Base-by-base conservation (phyloP, 2,113 vertebrate genomes). In the Ariopsis seemanni region DNA sequence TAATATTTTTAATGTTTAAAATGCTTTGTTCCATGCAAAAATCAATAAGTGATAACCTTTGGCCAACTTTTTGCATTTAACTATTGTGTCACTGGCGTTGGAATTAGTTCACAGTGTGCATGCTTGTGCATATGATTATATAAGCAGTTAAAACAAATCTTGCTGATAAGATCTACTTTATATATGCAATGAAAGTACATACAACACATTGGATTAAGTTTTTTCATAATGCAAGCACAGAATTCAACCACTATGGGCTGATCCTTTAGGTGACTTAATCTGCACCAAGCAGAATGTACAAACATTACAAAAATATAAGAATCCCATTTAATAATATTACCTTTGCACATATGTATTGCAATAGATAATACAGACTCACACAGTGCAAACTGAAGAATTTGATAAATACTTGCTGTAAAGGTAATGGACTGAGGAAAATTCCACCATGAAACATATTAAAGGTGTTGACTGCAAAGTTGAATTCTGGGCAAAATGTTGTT, bases 231-330 rank as follows among this genome's bases (percentile, higher is more conserved):
- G 10, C 27, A 30, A 30, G 52, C 6, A 65, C 20, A 52, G 30
- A 60, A 82, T 89, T 90, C 83, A 91, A 62, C 30, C 52, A 62
- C 27, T n/a, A 2, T n/a, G 14, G 4, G 22, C 34, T 25, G 30
- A 14, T 83, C 90, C 89, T 91, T 92, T 93, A 91, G 91, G 90
- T 92, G 93, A 94, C 93, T 94, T 94, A 93, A 94, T 94, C 93
- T 93, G 91, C 90, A 87, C 91, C 90, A 91, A 93, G 91, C 92
- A 93, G 91, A 93, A 94, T 88, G 90, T 92, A 93, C 90, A 92
- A 92, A 94, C 57, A 87, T 93, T 93, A 93, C 77, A 89, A 92
- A 94, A 92, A 93, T 91, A 91, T 93, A 88, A 90, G 91, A 93
- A 94, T 93, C 92, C 92, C 93, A 94, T 95, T 94, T 94, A 60